Evolutionary conservation across 2,113 vertebrate species (phyloP).

Genomic region (Anarrhichthys ocellatus): DNA sequence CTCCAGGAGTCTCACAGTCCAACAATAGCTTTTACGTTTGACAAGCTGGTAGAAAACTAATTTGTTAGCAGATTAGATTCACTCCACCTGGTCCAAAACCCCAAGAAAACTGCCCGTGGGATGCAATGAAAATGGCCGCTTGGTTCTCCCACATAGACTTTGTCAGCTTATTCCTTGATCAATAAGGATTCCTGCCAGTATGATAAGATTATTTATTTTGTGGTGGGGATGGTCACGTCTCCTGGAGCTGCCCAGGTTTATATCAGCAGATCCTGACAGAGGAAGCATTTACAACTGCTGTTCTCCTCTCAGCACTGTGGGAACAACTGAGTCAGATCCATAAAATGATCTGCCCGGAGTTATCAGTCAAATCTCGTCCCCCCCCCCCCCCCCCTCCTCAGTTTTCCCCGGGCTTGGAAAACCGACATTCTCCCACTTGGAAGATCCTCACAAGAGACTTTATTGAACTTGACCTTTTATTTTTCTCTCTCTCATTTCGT

Average conservation of each 20-base stretch:
- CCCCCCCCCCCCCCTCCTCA: neutral
- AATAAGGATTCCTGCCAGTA: neutral
- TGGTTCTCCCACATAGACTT: neutral
- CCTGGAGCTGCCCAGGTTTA: slow-evolving; percentile 15
- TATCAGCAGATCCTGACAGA: slow-evolving; percentile 12
- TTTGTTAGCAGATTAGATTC: neutral
- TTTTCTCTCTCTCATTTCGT: slow-evolving; percentile 48
- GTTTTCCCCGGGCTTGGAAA: slow-evolving; percentile 24
- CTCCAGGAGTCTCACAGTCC: neutral
- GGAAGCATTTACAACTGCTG: slow-evolving; percentile 18
- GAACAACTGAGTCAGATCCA: slow-evolving; percentile 26
- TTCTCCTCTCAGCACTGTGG: slow-evolving; percentile 9
- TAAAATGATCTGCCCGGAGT: slow-evolving; percentile 27
- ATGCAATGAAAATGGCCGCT: neutral
- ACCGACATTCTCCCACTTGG: slow-evolving; percentile 41
- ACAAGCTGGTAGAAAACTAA: neutral
- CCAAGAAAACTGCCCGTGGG: neutral
- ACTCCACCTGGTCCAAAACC: slow-evolving; percentile 17
- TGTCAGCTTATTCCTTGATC: neutral
- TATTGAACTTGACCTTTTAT: slow-evolving; percentile 53
- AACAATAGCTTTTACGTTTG: neutral
- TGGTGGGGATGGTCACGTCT: slow-evolving; percentile 8
- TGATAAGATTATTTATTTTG: neutral
- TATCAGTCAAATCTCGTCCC: slow-evolving; percentile 46
- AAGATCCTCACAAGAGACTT: slow-evolving; percentile 32